Base-by-base conservation (phyloP, 2,113 vertebrate species). In the Aythya baeri region DNA sequence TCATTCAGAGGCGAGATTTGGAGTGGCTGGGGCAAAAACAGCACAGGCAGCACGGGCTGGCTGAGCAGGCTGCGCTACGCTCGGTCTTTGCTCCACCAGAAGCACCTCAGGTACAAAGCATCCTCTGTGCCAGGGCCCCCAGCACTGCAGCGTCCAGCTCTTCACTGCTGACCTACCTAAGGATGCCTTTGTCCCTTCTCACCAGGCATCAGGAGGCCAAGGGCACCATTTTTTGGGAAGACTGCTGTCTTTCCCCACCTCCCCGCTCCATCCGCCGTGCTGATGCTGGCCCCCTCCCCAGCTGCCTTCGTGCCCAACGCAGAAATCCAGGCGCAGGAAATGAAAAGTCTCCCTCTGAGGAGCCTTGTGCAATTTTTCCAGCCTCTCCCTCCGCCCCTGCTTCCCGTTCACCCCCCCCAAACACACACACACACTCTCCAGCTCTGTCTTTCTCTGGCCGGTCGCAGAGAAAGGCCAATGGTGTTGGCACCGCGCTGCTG, bases 401-500 rank as follows among this genome's bases (percentile, higher is more conserved):
- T 89, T 94, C 71, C 70, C 70, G 43, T 76, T 95, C 83, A 92
- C 49, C 70, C 72, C 72, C 62, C 68, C 49, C 57, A 41, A 41
- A 41, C 38, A 41, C 41, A 41, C 41, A 18, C 44, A 65, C 52
- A 54, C 67, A 38, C 62, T 55, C 20, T 6, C 65, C 6, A 38
- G 63, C 29, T 54, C 70, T 3, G 4, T 44, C 68, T 93, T 84
- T 81, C 62, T 77, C 91, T 92, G 91, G 81, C 88, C 66, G 74
- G 90, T 70, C 66, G 68, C 38, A 15, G 55, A 18, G 12, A 91
- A 81, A 79, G 89, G 87, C 83, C 7, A 2, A 62, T 80, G 87
- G 38, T 87, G 83, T 87, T 97, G 96, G 96, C 96, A 96, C 88
- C 41, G n/a, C 6, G 12, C 84, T 90, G 83, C 90, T 0, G 32